A percentile compares a stretch with the other conserved stretches of the same genome.
phyloP scores from a whole-genome alignment of 2,888 invertebrate species.

The Deroplatys truncata region DNA sequence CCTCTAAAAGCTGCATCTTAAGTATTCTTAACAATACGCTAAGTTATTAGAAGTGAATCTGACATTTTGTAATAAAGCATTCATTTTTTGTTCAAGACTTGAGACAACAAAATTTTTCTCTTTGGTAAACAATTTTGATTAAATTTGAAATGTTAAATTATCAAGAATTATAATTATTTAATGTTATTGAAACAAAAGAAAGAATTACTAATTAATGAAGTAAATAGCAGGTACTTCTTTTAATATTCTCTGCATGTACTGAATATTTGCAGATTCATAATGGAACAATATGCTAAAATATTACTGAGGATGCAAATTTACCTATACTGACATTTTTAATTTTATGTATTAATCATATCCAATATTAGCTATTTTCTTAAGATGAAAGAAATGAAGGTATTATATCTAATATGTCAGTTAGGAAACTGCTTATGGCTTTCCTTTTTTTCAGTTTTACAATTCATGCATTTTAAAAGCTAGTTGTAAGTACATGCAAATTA shows the following conservation, averaged over 20 bases:
- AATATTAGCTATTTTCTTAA: no score
- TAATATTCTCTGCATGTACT: neutral
- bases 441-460: neutral
- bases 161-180: neutral
- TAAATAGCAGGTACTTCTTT: no score
- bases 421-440: neutral
- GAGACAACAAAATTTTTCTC: no score
- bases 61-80: no score
- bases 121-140: neutral
- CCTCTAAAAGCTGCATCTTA: no score
- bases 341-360: neutral
- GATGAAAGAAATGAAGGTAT: neutral
- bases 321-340: neutral
- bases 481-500: neutral
- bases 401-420: neutral
- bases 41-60: no score
- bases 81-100: no score
- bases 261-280: neutral
- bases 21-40: no score
- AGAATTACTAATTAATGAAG: no score
- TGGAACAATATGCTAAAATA: neutral
- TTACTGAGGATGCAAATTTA: neutral
- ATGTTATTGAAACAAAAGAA: no score
- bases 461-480: neutral
- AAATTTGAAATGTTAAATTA: neutral